Base-by-base conservation (phyloP, 1,140 invertebrate species). In the Heliconius congener region DNA sequence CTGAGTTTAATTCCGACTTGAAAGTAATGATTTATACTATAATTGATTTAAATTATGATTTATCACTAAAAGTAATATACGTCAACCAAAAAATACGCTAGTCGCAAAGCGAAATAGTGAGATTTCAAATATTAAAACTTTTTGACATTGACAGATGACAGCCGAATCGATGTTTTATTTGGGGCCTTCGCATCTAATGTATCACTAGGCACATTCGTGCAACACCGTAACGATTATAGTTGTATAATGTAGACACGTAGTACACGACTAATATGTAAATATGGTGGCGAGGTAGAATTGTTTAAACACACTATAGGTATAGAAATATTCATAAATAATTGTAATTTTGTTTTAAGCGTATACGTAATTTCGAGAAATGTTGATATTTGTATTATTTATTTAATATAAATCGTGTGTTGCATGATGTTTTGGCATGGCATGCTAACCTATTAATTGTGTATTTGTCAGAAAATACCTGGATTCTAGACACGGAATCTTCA, bases 391-490 rank as follows among this genome's bases (percentile, higher is more conserved):
- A 18, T 66, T 30, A 77, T 37, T 37, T 37, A 37, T 37, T 37
- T 60, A 52, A 37, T 77, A 39, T 70, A 55, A 16, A 84, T 81
- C 82, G 85, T 88, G 86, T 91, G 86, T 87, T 89, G 91, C 91
- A 94, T 92, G 91, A 90, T 89, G 80, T 86, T 88, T 84, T 81
- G 84, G 93, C 93, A 94, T 94, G 92, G 93, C 93, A 94, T 94
- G 93, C 87, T 93, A 93, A 93, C 87, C 81, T 91, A 88, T 85
- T 89, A 83, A 84, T 90, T 92, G 85, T 94, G 86, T 92, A 90
- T 93, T 94, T 94, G 89, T 93, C 92, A 94, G 93, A 93, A 91
- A 84, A 93, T 94, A 91, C 91, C 93, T 85, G 92, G 93, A 91
- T 94, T 92, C 92, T 94, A 94, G 91, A 87, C 86, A 90, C 86